Evolutionary conservation across 2,888 invertebrate species (phyloP), one percentile per base, ranked within the genome.

Genomic region (Acronicta leporina): DNA sequence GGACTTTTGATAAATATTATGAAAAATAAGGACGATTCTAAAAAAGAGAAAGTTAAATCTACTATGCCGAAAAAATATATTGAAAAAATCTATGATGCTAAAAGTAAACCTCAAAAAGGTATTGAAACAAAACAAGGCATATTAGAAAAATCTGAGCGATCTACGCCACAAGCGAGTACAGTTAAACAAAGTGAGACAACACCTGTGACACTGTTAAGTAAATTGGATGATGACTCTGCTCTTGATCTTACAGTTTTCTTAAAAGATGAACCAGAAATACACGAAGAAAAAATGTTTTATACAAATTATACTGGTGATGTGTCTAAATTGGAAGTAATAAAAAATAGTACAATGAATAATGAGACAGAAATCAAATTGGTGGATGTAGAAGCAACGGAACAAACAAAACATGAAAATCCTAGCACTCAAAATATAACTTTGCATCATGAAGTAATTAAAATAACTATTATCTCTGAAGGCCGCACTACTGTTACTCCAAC

Each of bases 211-310:
- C 58, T 64, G 41, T 61, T 70, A 41, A 46, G 41, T 33, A 63
- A 78, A 27, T 63, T 64, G 25, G 66, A 74, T 44, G 70, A 80
- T 9, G 87, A 89, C 63, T 79, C 86, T 14, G 76, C 84, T 7
- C 83, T 93, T 52, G 92, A 94, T 66, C 82, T 94, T 0, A 92
- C 89, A 2, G 90, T 94, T 30, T 83, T 90, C 49, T 84, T 94
- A 66, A 91, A 88, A 66, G 92, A 92, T 35, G 75, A 74, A 33
- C 59, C 77, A 16, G 74, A 77, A 38, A 63, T 75, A 3, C 64
- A 55, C 7, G 73, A 81, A 45, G 68, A 85, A 41, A 75, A 80
- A 54, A 35, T 64, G 49, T 41, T 54, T 51, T 74, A 51, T 25
- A 16, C 47, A 45, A 84, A 81, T 58, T 81, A 81, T 60, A 71